Evolutionary conservation across 1,140 invertebrate genomes (phyloP).

Genomic region (Diuraphis noxia): DNA sequence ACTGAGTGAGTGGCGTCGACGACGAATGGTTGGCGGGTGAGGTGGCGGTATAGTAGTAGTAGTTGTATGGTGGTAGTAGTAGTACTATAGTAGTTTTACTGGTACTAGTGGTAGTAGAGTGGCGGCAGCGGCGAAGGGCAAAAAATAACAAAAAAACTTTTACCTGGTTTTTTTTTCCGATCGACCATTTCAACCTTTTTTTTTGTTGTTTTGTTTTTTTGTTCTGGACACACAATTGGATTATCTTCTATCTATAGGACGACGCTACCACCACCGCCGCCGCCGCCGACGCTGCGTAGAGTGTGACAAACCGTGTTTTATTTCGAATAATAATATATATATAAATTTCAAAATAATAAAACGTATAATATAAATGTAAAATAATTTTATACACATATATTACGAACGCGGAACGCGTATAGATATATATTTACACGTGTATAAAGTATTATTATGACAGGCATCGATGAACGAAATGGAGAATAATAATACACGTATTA

Average conservation of each 20-base stretch:
- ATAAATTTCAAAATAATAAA: conserved; percentile 26
- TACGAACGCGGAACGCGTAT: neutral
- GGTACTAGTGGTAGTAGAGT: conserved; percentile 26
- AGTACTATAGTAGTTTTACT: conserved; percentile 30
- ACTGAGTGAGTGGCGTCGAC: conserved; percentile 21
- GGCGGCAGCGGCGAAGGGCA: conserved; percentile 17
- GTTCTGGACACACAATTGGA: conserved; percentile 46
- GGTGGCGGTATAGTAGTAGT: neutral
- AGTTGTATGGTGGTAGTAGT: neutral
- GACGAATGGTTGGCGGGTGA: neutral
- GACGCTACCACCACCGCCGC: neutral
- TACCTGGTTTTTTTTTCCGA: conserved; percentile 42
- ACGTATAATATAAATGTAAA: neutral
- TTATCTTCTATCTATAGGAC: conserved; percentile 51
- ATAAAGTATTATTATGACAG: neutral
- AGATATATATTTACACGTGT: neutral
- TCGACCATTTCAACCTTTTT: conserved; percentile 48
- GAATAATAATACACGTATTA: neutral
- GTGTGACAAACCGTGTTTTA: conserved; percentile 45
- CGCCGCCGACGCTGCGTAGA: neutral
- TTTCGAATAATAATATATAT: conserved; percentile 28
- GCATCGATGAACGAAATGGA: neutral
- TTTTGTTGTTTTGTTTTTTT: neutral
- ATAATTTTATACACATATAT: neutral
- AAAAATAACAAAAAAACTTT: conserved; percentile 54